Conservation (phyloP, 2,888 invertebrate genomes). For the Clunio marinus region DNA sequence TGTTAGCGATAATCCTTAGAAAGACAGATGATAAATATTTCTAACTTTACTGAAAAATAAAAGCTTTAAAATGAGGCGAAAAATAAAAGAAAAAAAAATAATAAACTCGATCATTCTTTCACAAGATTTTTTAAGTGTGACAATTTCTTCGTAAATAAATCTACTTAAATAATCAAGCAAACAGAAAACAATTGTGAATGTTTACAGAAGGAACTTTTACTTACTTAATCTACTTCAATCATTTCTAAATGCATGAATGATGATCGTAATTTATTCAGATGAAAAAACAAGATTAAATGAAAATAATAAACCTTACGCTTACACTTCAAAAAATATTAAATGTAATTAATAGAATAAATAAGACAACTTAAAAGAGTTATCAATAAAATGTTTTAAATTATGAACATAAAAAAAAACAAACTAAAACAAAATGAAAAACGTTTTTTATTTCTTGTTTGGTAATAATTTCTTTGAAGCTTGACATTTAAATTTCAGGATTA, state of each 20-base stretch:
- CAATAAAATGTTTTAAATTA: too few relatives aligned
- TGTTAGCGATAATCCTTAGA: background rate
- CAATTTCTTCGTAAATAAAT: background rate
- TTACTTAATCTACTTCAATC: background rate
- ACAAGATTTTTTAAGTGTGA: background rate
- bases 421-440: too few relatives aligned
- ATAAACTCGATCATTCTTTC: background rate
- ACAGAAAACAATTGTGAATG: too few relatives aligned
- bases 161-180: too few relatives aligned
- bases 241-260: background rate
- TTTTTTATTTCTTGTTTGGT: too few relatives aligned
- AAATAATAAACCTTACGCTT: constrained; percentile 32
- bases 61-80: constrained; percentile 31
- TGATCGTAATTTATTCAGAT: constrained; percentile 33
- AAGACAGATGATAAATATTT: background rate
- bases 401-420: too few relatives aligned
- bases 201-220: background rate
- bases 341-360: constrained; percentile 21
- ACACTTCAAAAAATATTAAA: background rate
- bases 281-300: background rate
- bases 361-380: constrained; percentile 6
- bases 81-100: background rate
- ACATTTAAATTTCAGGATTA: too few relatives aligned
- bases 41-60: background rate
- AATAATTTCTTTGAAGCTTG: too few relatives aligned